A percentile compares a stretch with the other conserved stretches of the same genome.
These are phyloP conservation scores for Pygmarrhopalites habei DNA, from an alignment of 1,140 invertebrate species.

Conservation along the genomic window DNA sequence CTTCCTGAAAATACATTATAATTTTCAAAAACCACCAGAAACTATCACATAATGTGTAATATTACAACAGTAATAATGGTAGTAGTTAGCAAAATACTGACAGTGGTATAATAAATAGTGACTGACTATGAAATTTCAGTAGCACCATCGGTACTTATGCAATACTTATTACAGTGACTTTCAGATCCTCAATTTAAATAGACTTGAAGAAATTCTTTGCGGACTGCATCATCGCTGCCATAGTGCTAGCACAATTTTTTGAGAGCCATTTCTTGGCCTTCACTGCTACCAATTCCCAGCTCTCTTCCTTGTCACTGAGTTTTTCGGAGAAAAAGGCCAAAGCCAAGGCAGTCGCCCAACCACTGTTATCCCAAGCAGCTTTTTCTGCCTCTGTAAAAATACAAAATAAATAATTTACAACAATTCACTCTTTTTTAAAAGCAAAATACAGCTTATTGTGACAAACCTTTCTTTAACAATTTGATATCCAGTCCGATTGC, in stretches of 20 bases:
- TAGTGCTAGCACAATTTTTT: not conserved
- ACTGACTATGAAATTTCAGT: no score
- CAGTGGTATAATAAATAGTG: no score
- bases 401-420: not conserved
- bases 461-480: slow-evolving; percentile 12
- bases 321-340: slow-evolving; percentile 22
- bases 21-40: no score
- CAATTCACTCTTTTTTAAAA: no score
- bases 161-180: no score
- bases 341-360: slow-evolving; percentile 29
- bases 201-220: not conserved
- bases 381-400: slow-evolving; percentile 21
- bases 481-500: not conserved
- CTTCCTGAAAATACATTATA: no score
- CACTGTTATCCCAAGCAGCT: slow-evolving; percentile 12
- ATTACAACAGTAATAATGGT: no score
- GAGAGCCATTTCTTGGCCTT: slow-evolving; percentile 2
- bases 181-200: no score
- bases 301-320: slow-evolving; percentile 24
- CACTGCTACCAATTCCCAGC: slow-evolving; percentile 33
- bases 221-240: not conserved
- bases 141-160: no score
- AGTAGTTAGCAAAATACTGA: no score
- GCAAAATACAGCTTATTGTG: not conserved
- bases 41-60: no score